A percentile compares a stretch with the other conserved stretches of the same genome.
phyloP scores from a whole-genome alignment of 2,888 invertebrate species.

The Cyclophora albipunctata region DNA sequence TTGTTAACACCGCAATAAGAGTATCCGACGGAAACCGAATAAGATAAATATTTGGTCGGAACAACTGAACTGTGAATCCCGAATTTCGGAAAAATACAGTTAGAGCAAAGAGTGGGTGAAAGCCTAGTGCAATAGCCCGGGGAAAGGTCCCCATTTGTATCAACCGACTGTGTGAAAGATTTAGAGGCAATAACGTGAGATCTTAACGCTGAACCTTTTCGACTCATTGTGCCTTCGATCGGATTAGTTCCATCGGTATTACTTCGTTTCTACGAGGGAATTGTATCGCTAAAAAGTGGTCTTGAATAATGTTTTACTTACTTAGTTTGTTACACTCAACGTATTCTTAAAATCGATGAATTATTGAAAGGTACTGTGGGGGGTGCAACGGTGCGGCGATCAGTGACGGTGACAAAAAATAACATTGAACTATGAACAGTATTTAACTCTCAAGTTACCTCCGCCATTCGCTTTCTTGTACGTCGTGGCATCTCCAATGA shows the following conservation, averaged over 20 bases:
- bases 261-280: conserved; percentile 9
- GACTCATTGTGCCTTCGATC: conserved; percentile 63
- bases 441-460: no score
- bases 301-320: no score
- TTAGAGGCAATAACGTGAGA: conserved; percentile 70
- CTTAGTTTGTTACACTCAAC: no score
- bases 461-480: no score
- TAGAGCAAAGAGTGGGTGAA: conserved; percentile 38
- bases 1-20: conserved; percentile 63
- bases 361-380: no score
- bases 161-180: conserved; percentile 45
- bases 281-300: no score
- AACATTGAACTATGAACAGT: no score
- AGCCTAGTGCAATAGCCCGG: conserved; percentile 50
- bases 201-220: conserved; percentile 54
- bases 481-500: no score
- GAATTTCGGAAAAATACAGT: conserved; percentile 18
- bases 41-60: conserved; percentile 58
- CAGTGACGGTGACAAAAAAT: no score
- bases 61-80: conserved; percentile 34
- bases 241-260: conserved; percentile 45
- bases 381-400: no score
- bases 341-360: no score
- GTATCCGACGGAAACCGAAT: conserved; percentile 40
- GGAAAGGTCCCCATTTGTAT: conserved; percentile 20